A percentile compares a stretch with the other conserved stretches of the same genome.
phyloP scores from a whole-genome alignment of 1,140 invertebrate genomes.

The Ditylenchus dipsaci region DNA sequence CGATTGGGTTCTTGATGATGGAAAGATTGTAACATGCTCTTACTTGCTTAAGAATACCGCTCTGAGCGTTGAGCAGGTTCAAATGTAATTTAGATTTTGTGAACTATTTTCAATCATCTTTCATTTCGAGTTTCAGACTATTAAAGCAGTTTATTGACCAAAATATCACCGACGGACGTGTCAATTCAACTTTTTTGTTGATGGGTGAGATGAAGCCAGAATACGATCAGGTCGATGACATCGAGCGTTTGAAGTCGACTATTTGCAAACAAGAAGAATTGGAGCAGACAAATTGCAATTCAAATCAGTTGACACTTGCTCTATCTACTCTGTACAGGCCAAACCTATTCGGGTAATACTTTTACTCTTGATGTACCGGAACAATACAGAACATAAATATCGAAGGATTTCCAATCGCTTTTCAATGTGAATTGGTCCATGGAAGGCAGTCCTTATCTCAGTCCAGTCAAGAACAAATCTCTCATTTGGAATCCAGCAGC shows the following conservation, averaged over 20 bases:
- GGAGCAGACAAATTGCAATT: conserved; percentile 2
- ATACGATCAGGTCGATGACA: neutral
- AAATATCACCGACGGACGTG: neutral
- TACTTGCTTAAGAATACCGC: neutral
- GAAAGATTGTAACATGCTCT: neutral
- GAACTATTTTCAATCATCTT: neutral
- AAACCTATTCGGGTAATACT: neutral
- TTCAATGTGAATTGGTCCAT: conserved; percentile 1
- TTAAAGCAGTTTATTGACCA: neutral
- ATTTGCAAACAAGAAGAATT: neutral
- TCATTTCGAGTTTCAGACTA: neutral
- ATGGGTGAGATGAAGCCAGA: neutral
- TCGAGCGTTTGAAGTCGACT: neutral
- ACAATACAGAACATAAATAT: neutral
- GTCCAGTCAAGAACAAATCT: neutral
- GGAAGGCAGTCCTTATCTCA: neutral
- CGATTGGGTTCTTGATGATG: conserved; percentile 4
- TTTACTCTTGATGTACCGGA: neutral
- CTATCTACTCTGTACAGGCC: conserved; percentile 7
- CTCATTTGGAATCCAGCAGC: neutral
- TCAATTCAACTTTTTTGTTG: neutral
- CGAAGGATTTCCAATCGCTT: neutral
- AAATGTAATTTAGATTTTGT: neutral
- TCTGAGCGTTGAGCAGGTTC: conserved; percentile 3
- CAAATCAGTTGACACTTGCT: neutral